Conservation (phyloP, 1,140 invertebrate species). For the Lepidurus packardi region DNA sequence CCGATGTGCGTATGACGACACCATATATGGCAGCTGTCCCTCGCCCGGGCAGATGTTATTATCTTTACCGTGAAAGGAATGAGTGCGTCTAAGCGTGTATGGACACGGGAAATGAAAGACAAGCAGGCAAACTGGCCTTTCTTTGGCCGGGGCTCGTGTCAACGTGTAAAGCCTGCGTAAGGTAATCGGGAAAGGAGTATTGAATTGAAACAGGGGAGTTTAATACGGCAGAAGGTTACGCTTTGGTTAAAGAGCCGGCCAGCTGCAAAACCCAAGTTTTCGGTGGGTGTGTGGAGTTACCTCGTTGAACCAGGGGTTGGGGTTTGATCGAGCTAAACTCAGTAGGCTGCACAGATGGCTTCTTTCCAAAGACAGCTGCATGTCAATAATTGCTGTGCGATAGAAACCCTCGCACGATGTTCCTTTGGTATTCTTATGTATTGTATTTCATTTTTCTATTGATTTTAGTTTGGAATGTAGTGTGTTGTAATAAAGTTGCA, state of each 20-base stretch:
- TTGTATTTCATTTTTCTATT: too few relatives aligned
- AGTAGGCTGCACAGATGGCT: constrained; percentile 15
- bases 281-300: background rate
- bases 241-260: background rate
- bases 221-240: constrained; percentile 14
- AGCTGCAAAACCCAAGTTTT: background rate
- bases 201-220: background rate
- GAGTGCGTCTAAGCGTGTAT: background rate
- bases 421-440: too few relatives aligned
- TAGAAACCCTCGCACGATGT: background rate
- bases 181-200: background rate
- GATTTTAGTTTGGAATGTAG: too few relatives aligned
- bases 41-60: background rate
- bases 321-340: background rate
- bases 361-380: constrained; percentile 5
- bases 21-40: background rate
- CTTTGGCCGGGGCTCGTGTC: background rate
- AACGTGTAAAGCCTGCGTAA: background rate
- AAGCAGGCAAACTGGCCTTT: background rate
- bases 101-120: background rate
- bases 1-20: too few relatives aligned
- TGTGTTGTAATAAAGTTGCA: too few relatives aligned
- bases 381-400: constrained; percentile 12
- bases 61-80: background rate
- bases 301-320: background rate